phyloP scores from a whole-genome alignment of 1,140 invertebrate genomes.

The Bombus huntii region DNA sequence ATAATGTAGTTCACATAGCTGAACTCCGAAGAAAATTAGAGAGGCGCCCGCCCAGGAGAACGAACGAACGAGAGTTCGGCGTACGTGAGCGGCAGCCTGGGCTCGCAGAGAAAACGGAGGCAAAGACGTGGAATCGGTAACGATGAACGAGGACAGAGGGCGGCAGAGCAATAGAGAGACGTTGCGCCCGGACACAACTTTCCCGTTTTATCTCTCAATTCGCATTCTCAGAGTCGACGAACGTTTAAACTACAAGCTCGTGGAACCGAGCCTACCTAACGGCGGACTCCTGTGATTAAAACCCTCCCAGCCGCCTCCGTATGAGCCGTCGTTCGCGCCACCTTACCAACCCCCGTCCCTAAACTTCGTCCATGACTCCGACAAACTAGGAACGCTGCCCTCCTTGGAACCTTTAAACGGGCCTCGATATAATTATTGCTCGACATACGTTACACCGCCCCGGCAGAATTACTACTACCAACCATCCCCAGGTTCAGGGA shows the following conservation, averaged over 20 bases:
- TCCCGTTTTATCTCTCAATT: slow-evolving; percentile 80
- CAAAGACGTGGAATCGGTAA: slow-evolving; percentile 50
- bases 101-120: slow-evolving; percentile 22
- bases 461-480: slow-evolving; percentile 33
- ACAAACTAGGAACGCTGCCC: slow-evolving; percentile 55
- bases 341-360: slow-evolving; percentile 15
- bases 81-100: slow-evolving; percentile 48
- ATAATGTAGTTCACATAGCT: slow-evolving; percentile 78
- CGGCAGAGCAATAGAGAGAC: slow-evolving; percentile 41
- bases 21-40: slow-evolving; percentile 78
- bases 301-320: slow-evolving; percentile 65
- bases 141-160: slow-evolving; percentile 40
- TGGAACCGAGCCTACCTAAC: slow-evolving; percentile 74
- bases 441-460: slow-evolving; percentile 73
- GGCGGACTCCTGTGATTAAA: slow-evolving; percentile 79
- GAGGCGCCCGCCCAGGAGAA: slow-evolving; percentile 56
- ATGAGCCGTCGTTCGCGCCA: slow-evolving; percentile 23
- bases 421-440: slow-evolving; percentile 78
- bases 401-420: slow-evolving; percentile 58
- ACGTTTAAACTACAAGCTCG: slow-evolving; percentile 76
- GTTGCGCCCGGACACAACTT: slow-evolving; percentile 66
- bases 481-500: not conserved
- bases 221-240: slow-evolving; percentile 76
- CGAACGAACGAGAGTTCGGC: slow-evolving; percentile 64
- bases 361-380: not conserved